Conservation (phyloP, 53 echinoderm and acorn worm genomes). For the Apostichopus leukothele region DNA sequence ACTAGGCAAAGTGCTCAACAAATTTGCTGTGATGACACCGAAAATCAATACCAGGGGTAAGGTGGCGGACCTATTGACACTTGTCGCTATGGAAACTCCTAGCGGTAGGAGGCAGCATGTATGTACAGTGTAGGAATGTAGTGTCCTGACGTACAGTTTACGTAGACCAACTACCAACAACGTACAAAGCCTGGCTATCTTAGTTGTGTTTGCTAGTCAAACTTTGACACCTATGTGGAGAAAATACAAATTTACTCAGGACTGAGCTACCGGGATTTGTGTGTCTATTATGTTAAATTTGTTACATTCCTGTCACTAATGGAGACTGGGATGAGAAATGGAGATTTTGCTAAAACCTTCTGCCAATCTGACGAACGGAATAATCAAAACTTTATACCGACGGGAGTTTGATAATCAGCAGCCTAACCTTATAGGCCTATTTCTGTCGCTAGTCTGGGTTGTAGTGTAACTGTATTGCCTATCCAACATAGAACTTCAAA, state of each 20-base stretch:
- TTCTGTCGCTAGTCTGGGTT: background rate
- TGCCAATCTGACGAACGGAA: background rate
- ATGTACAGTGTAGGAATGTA: slow-evolving; percentile 5
- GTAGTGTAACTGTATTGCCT: too few species aligned
- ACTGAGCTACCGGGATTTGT: slow-evolving; percentile 10
- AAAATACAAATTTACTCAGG: slow-evolving; percentile 41
- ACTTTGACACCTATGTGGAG: slow-evolving; percentile 4
- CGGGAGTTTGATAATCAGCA: background rate
- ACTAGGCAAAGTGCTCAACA: background rate
- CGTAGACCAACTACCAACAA: background rate
- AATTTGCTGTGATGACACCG: background rate
- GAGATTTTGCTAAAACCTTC: background rate
- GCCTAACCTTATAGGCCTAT: background rate
- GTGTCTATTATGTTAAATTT: background rate
- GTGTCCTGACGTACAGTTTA: slow-evolving; percentile 3
- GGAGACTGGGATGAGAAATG: slow-evolving; percentile 1
- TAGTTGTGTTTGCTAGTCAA: slow-evolving; percentile 21
- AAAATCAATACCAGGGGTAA: slow-evolving; percentile 28
- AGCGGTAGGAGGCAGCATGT: background rate
- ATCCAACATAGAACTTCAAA: too few species aligned
- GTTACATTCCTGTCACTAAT: slow-evolving; percentile 29
- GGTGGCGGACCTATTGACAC: slow-evolving; percentile 37
- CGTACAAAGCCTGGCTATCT: background rate
- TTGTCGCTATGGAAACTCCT: slow-evolving; percentile 11
- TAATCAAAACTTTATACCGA: background rate